Evolutionary conservation across 2,113 vertebrate genomes (phyloP), one percentile per base, ranked within the genome.

Genomic region (Cyanoramphus novaezelandiae): DNA sequence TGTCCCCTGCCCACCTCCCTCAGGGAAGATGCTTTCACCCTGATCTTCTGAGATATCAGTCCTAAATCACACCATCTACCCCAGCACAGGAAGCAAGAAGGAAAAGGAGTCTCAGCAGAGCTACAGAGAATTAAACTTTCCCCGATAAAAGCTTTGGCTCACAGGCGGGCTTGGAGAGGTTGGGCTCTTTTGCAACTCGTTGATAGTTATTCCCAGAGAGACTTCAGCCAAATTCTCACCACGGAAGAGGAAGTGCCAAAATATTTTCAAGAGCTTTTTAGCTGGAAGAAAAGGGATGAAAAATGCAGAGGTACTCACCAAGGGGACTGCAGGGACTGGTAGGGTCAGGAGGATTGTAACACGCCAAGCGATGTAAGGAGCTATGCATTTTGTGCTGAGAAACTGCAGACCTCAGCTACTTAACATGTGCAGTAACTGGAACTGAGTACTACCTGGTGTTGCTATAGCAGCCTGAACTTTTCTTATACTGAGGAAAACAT

Each of bases 121-220:
- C 77, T 92, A 93, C 69, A 82, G 86, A 87, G 86, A 95, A 86
- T 93, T 93, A 77, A 93, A 65, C 52, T 82, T 86, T 39, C 47
- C 72, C n/a, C 1, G 47, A 95, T 96, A 94, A 96, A 95, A 96
- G 90, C 93, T 86, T 68, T 90, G 93, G 76, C 72, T 96, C 90
- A 52, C 88, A 94, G 69, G 62, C 39, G 60, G 47, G 43, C 86
- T 86, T 24, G 2, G 82, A 90, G 68, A 88, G 72, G 43, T 8
- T 90, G 79, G 47, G 29, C 43, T 84, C 79, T 77, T 95, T 78
- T 81, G 86, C 55, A 93, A 96, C 86, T 81, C 64, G 35, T 39
- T 90, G 76, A 92, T 86, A 88, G 60, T 90, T 90, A 96, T 68
- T 94, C 88, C 90, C 96, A 86, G 46, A 65, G 88, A 87, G 72